Evolutionary conservation across 1,140 invertebrate species (phyloP).

Genomic region (Hyles euphorbiae): DNA sequence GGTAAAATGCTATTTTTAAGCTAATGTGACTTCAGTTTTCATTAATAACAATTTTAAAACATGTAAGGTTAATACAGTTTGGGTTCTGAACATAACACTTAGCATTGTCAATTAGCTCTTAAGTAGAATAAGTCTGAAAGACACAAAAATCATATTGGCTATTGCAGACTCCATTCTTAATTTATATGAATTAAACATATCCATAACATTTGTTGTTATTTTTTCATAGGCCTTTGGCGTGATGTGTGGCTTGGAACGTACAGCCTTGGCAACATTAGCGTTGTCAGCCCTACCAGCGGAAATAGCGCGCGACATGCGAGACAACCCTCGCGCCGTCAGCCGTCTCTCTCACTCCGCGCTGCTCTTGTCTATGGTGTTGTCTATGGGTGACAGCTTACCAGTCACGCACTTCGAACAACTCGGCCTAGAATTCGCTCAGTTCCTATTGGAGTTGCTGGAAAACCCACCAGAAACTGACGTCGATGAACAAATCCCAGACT

Average conservation of each 20-base stretch:
- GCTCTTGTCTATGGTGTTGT: conserved; percentile 90
- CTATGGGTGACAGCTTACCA: conserved; percentile 91
- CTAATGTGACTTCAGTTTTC: too few species aligned
- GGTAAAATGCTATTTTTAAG: conserved; percentile 28
- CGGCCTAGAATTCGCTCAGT: conserved; percentile 85
- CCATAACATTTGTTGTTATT: neutral
- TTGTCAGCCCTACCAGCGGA: conserved; percentile 92
- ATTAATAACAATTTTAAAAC: too few species aligned
- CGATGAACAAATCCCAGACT: conserved; percentile 87
- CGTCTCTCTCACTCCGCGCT: conserved; percentile 85
- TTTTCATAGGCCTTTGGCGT: conserved; percentile 86
- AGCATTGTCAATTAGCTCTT: too few species aligned
- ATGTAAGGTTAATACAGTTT: too few species aligned
- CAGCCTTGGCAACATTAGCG: conserved; percentile 86
- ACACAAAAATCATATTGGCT: too few species aligned
- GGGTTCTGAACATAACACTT: too few species aligned
- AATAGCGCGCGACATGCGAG: conserved; percentile 86
- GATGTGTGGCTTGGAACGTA: conserved; percentile 88
- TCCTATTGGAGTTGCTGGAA: conserved; percentile 88
- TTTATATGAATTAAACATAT: too few species aligned
- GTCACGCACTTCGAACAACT: conserved; percentile 88
- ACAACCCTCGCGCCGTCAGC: conserved; percentile 81
- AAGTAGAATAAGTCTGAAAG: too few species aligned
- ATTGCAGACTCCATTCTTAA: too few species aligned
- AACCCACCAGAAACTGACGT: conserved; percentile 83